These are phyloP conservation scores for Oncorhynchus kisutch DNA, from an alignment of 2,113 vertebrate species.

Conservation along the genomic window DNA sequence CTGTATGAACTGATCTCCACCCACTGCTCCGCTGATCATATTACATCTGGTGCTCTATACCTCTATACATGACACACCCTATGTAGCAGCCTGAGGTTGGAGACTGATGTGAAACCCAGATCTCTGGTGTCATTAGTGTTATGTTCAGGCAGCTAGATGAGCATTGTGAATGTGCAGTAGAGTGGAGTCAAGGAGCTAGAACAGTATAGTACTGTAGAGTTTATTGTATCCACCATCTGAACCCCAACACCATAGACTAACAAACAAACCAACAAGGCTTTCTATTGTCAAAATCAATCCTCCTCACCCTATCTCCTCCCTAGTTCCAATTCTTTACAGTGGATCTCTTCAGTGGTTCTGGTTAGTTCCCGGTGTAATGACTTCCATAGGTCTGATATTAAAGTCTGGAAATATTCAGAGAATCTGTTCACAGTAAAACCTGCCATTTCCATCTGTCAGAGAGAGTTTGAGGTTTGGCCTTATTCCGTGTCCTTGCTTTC, in stretches of 20 bases:
- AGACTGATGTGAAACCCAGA: neutral
- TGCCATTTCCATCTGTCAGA: slow-evolving; percentile 46
- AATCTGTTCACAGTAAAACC: slow-evolving; percentile 42
- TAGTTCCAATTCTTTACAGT: slow-evolving; percentile 8
- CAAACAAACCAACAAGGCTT: slow-evolving; percentile 51
- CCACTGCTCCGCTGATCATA: neutral
- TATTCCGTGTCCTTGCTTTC: slow-evolving; percentile 12
- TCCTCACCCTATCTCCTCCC: slow-evolving; percentile 17
- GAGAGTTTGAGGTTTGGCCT: slow-evolving; percentile 31
- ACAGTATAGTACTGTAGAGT: neutral
- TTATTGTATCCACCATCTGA: no score
- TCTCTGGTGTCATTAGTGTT: neutral
- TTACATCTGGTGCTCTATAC: neutral
- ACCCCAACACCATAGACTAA: slow-evolving; percentile 2
- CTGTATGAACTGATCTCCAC: neutral
- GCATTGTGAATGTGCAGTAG: no score
- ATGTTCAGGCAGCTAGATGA: neutral
- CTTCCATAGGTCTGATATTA: slow-evolving; percentile 46
- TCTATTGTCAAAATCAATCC: slow-evolving; percentile 51
- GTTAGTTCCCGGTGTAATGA: slow-evolving; percentile 54
- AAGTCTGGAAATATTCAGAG: slow-evolving; percentile 42
- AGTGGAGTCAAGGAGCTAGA: no score
- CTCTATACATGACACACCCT: neutral
- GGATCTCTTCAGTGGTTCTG: slow-evolving; percentile 49
- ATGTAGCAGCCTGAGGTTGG: neutral